These are phyloP conservation scores for Tachysurus fulvidraco DNA, from an alignment of 2,113 vertebrate genomes.

Conservation along the genomic window DNA sequence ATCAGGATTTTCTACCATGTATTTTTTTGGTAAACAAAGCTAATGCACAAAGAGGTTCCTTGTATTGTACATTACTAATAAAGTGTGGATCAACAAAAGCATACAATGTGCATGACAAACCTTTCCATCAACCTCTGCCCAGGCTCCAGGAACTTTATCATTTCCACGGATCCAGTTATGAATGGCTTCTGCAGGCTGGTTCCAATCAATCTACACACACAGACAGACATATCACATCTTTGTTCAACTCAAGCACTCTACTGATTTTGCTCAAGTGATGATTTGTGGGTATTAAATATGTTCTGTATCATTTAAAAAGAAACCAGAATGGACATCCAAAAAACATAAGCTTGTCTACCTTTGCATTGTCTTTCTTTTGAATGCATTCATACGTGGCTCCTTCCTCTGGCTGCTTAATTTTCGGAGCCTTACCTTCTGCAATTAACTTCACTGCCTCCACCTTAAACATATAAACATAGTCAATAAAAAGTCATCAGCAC, in stretches of 20 bases:
- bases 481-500: neutral
- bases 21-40: neutral
- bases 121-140: slow-evolving; percentile 82
- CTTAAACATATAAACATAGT: slow-evolving; percentile 60
- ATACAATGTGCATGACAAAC: slow-evolving; percentile 60
- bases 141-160: slow-evolving; percentile 85
- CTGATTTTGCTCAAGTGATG: neutral
- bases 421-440: slow-evolving; percentile 74
- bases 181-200: slow-evolving; percentile 78
- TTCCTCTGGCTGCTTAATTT: slow-evolving; percentile 74
- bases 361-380: slow-evolving; percentile 82
- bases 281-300: neutral
- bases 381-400: slow-evolving; percentile 87
- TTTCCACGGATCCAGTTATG: slow-evolving; percentile 91
- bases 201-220: slow-evolving; percentile 80
- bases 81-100: neutral
- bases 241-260: neutral
- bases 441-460: slow-evolving; percentile 84
- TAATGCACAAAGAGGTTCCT: neutral
- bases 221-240: neutral
- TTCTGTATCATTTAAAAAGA: neutral
- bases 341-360: slow-evolving; percentile 63
- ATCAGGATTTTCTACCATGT: neutral
- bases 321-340: neutral
- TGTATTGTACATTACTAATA: neutral